Percentiles rank a stretch among this genome's conserved stretches.
These are phyloP conservation scores for Chaetogeoica ovagalla DNA, from an alignment of 2,888 invertebrate genomes.

Conservation along the genomic window DNA sequence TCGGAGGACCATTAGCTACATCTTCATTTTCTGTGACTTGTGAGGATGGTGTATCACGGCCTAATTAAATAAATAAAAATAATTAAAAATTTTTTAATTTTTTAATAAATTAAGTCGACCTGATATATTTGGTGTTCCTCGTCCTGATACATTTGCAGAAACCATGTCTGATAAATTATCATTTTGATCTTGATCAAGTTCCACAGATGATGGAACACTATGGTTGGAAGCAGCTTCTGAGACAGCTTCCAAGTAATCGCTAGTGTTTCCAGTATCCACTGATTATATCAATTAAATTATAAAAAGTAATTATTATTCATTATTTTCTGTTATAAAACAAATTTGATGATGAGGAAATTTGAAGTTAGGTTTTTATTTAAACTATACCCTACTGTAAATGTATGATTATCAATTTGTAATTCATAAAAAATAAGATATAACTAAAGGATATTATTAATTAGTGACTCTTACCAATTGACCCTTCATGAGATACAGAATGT, in stretches of 20 bases:
- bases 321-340: no score
- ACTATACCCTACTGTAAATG: no score
- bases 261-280: slow-evolving; percentile 69
- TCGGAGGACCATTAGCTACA: slow-evolving; percentile 59
- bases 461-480: slow-evolving; percentile 69
- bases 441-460: no score
- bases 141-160: slow-evolving; percentile 88
- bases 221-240: slow-evolving; percentile 95
- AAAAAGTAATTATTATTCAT: background rate
- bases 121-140: slow-evolving; percentile 93
- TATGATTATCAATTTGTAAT: no score
- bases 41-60: slow-evolving; percentile 93
- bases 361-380: no score
- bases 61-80: slow-evolving; percentile 60
- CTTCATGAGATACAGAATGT: slow-evolving; percentile 82
- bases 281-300: slow-evolving; percentile 20
- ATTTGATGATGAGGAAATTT: no score
- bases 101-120: slow-evolving; percentile 60
- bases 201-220: slow-evolving; percentile 84
- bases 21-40: slow-evolving; percentile 80
- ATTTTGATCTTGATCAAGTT: slow-evolving; percentile 79
- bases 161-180: slow-evolving; percentile 97
- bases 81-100: slow-evolving; percentile 11
- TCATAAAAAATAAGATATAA: no score
- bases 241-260: slow-evolving; percentile 91